These are phyloP conservation scores for Delia radicum DNA, from an alignment of 1,140 invertebrate genomes.

Conservation along the genomic window DNA sequence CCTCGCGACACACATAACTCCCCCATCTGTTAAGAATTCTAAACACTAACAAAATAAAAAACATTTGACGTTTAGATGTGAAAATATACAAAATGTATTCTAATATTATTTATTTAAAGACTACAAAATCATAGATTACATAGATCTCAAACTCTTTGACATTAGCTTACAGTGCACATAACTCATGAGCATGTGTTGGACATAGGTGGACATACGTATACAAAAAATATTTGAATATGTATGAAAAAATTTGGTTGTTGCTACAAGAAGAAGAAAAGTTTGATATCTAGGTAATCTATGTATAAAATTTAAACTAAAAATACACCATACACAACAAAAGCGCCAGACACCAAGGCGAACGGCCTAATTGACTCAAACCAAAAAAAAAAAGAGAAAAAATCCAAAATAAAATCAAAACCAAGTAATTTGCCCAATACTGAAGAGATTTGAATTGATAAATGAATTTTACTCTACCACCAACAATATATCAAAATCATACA, in stretches of 20 bases:
- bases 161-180: no score
- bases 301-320: neutral
- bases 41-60: neutral
- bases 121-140: no score
- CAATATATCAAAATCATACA: no score
- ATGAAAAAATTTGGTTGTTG: no score
- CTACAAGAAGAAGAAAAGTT: no score
- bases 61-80: neutral
- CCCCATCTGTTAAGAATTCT: neutral
- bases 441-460: neutral
- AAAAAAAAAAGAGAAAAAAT: neutral
- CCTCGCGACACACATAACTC: neutral
- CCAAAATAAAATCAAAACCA: neutral
- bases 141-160: no score
- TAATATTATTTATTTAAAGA: no score
- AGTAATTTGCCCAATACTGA: neutral
- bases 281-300: no score
- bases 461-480: neutral
- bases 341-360: conserved; percentile 7
- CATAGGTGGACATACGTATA: no score
- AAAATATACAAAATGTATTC: no score
- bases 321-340: conserved; percentile 11
- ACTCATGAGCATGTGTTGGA: no score
- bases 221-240: no score
- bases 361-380: neutral